phyloP scores from a whole-genome alignment of 1,140 invertebrate species.

The Diachasmimorpha longicaudata region DNA sequence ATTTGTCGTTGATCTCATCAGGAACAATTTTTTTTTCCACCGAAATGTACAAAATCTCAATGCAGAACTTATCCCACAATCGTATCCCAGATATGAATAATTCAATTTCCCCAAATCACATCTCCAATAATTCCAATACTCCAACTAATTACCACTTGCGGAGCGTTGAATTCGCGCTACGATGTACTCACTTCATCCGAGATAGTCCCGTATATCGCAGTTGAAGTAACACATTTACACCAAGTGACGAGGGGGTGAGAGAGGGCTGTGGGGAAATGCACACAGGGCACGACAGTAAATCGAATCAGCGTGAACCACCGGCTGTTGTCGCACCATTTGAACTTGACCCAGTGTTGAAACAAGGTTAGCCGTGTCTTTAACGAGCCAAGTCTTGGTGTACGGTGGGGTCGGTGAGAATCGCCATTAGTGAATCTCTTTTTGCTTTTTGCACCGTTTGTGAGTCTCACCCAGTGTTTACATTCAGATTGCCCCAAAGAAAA shows the following conservation, averaged over 20 bases:
- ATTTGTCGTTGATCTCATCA: too few relatives aligned
- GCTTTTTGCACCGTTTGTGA: not conserved
- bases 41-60: too few relatives aligned
- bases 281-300: conserved; percentile 26
- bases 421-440: not conserved
- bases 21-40: too few relatives aligned
- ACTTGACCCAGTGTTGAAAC: conserved; percentile 27
- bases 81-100: too few relatives aligned
- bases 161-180: not conserved
- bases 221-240: not conserved
- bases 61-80: too few relatives aligned
- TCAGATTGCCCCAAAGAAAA: not conserved
- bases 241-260: conserved; percentile 16
- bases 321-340: conserved; percentile 21
- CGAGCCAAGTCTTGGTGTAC: not conserved
- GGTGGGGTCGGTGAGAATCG: not conserved
- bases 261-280: conserved; percentile 14
- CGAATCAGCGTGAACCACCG: conserved; percentile 30
- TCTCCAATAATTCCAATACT: too few relatives aligned
- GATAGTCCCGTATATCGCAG: not conserved
- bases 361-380: conserved; percentile 17
- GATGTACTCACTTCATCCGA: not conserved
- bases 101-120: too few relatives aligned
- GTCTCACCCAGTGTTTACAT: not conserved
- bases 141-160: not conserved